phyloP scores from a whole-genome alignment of 2,113 vertebrate genomes.

The Calyptommatus sinebrachiatus region DNA sequence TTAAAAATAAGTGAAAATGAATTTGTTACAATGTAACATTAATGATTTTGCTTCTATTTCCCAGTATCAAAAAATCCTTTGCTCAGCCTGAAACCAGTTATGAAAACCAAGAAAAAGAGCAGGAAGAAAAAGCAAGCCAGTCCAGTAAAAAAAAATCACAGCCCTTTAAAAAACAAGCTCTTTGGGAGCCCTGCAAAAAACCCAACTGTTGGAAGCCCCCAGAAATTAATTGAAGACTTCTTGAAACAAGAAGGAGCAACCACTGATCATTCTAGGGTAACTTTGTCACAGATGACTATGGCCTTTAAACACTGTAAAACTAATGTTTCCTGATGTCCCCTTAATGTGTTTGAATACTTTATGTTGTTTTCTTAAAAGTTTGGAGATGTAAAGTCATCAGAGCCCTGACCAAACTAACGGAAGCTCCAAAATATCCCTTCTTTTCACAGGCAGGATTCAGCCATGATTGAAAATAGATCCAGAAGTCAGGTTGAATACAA shows the following conservation, averaged over 20 bases:
- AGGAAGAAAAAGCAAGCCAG: constrained; percentile 80
- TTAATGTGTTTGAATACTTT: neutral
- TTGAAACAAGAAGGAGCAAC: constrained; percentile 72
- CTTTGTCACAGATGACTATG: neutral
- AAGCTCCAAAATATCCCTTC: too few species aligned
- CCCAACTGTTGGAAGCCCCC: constrained; percentile 67
- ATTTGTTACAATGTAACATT: neutral
- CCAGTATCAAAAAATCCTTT: constrained; percentile 83
- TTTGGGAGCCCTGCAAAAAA: constrained; percentile 78
- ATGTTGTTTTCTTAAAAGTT: neutral
- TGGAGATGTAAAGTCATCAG: neutral
- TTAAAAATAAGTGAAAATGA: neutral
- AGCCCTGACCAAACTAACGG: too few species aligned
- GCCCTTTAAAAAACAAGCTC: constrained; percentile 81
- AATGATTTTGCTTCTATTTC: constrained; percentile 37
- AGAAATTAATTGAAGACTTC: constrained; percentile 74
- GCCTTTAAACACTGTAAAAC: neutral
- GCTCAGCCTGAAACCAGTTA: constrained; percentile 77
- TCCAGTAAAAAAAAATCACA: constrained; percentile 80
- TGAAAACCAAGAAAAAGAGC: constrained; percentile 81
- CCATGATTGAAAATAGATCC: too few species aligned
- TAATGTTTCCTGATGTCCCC: neutral
- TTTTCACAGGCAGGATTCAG: too few species aligned
- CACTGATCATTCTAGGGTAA: constrained; percentile 74
- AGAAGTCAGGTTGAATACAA: too few species aligned